A percentile compares a stretch with the other conserved stretches of the same genome.
Evolutionary conservation across 2,113 vertebrate genomes (phyloP).

Genomic region (Melanostigma gelatinosum): DNA sequence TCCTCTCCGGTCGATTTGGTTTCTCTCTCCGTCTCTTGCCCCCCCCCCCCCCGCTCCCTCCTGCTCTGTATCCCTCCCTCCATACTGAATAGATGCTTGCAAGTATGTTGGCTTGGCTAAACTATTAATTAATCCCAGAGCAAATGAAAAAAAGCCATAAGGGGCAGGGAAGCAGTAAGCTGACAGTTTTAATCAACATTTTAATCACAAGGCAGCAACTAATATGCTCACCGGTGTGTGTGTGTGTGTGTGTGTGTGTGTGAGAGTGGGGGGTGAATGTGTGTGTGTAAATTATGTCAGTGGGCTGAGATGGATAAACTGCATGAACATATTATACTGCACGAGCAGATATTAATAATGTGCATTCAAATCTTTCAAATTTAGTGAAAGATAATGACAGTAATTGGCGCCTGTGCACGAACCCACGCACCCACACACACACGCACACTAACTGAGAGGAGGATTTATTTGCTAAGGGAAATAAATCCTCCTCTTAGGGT

Average conservation of each 20-base stretch:
- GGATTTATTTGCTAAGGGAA: constrained; percentile 36
- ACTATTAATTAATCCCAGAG: constrained; percentile 70
- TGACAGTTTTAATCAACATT: constrained; percentile 62
- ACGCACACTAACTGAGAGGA: constrained; percentile 16
- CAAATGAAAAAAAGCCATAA: constrained; percentile 5
- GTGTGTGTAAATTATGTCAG: neutral
- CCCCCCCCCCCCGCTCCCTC: constrained; percentile 31
- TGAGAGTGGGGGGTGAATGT: neutral
- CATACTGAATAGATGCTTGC: constrained; percentile 59
- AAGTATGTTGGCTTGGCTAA: constrained; percentile 46
- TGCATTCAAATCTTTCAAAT: constrained; percentile 28
- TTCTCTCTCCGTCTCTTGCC: constrained; percentile 18
- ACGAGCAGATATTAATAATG: constrained; percentile 17
- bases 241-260: constrained; percentile 9
- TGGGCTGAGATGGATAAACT: constrained; percentile 7
- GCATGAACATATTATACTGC: constrained; percentile 10
- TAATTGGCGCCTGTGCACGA: neutral
- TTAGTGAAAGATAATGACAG: constrained; percentile 25
- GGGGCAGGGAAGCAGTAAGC: constrained; percentile 14
- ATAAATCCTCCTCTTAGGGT: constrained; percentile 49
- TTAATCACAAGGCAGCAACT: constrained; percentile 46
- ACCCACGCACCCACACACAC: neutral
- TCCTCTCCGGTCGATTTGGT: constrained; percentile 16
- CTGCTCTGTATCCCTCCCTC: constrained; percentile 31
- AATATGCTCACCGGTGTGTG: constrained; percentile 20